phyloP scores from a whole-genome alignment of 53 echinoderm and acorn worm species.

The Echinometra lucunter region DNA sequence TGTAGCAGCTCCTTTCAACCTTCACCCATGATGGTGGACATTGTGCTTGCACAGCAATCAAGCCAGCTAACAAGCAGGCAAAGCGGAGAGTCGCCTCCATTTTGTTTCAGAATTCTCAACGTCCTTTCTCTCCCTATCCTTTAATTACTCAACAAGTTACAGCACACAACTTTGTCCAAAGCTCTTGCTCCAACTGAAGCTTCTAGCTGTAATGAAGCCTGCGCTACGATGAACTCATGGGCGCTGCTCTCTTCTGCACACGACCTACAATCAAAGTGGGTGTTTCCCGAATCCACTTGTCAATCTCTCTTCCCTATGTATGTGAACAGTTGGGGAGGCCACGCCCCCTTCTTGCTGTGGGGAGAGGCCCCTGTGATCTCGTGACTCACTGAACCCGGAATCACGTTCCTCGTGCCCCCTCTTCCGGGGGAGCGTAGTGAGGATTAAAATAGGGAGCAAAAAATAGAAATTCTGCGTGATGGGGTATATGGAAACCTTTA shows the following conservation, averaged over 20 bases:
- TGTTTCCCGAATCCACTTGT: neutral
- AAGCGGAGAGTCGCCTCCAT: constrained; percentile 62
- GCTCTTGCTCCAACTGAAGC: constrained; percentile 10
- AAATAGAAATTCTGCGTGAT: constrained; percentile 34
- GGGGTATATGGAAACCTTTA: neutral
- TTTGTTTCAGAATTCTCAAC: constrained; percentile 29
- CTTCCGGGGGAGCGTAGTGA: neutral
- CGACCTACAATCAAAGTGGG: constrained; percentile 55
- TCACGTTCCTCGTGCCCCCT: constrained; percentile 29
- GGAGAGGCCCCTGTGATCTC: neutral
- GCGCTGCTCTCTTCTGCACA: constrained; percentile 43
- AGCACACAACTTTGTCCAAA: constrained; percentile 31
- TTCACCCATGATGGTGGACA: constrained; percentile 64
- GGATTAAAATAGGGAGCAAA: constrained; percentile 2
- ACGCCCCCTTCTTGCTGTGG: neutral
- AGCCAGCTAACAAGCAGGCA: constrained; percentile 62
- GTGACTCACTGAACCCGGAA: constrained; percentile 3
- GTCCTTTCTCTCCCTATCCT: neutral
- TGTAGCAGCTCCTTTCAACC: constrained; percentile 60
- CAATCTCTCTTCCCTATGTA: neutral
- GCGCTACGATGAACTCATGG: neutral
- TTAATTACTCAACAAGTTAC: neutral
- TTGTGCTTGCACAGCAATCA: constrained; percentile 48
- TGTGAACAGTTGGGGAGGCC: neutral
- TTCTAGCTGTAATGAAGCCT: constrained; percentile 18